Percentiles rank a stretch among this genome's conserved stretches.
These are phyloP conservation scores for Triops cancriformis DNA, from an alignment of 1,140 invertebrate species.

Conservation along the genomic window DNA sequence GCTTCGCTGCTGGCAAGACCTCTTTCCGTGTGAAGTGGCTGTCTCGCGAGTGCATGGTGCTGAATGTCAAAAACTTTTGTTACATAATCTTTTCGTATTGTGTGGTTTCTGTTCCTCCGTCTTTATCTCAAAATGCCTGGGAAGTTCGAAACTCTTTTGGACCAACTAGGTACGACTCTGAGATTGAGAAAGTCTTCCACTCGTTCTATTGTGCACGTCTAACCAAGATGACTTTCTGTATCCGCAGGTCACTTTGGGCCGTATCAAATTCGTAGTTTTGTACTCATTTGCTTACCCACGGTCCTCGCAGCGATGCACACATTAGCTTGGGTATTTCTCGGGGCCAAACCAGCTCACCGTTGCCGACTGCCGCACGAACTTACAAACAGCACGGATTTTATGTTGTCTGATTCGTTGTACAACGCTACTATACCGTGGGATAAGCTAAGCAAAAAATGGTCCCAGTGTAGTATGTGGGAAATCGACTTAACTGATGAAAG, in stretches of 20 bases:
- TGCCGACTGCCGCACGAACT: not conserved
- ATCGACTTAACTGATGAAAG: not conserved
- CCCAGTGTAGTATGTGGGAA: not conserved
- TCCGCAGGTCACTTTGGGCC: not conserved
- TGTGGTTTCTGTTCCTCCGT: not conserved
- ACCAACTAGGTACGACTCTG: not conserved
- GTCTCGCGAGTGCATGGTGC: not conserved
- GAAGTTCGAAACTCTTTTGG: not conserved
- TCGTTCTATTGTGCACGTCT: too few species aligned
- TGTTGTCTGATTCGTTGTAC: not conserved
- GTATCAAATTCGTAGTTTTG: not conserved
- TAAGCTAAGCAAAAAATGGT: not conserved
- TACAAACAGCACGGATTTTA: not conserved
- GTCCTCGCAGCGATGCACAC: not conserved
- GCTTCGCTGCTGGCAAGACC: not conserved
- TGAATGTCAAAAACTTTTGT: not conserved
- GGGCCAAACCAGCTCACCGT: not conserved
- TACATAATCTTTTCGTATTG: not conserved
- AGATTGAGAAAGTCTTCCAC: not conserved
- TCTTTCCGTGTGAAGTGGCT: not conserved
- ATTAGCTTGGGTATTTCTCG: not conserved
- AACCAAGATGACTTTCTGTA: too few species aligned
- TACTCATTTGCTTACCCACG: not conserved
- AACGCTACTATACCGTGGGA: not conserved
- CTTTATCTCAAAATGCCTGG: not conserved